Evolutionary conservation across 1,140 invertebrate genomes (phyloP).

Genomic region (Bemisia tabaci): DNA sequence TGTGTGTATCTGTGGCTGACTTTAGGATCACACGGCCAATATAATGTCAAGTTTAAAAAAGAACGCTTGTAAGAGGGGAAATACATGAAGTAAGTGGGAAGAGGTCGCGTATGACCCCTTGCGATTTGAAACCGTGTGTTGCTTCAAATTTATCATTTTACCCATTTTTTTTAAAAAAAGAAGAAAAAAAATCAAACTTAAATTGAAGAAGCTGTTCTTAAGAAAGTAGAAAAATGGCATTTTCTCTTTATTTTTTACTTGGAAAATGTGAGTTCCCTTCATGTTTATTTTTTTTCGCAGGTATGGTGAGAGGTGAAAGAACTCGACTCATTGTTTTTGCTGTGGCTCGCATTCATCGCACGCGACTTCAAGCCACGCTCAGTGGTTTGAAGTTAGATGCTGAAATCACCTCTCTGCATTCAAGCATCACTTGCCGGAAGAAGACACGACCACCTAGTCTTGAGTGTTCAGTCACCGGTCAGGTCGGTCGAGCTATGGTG

Average conservation of each 20-base stretch:
- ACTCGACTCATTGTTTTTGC: slow-evolving; percentile 63
- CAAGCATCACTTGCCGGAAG: slow-evolving; percentile 61
- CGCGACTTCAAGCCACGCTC: slow-evolving; percentile 72
- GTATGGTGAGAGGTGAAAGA: slow-evolving; percentile 35
- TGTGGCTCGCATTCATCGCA: slow-evolving; percentile 75
- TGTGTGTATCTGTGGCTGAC: too few species aligned
- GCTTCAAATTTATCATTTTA: too few species aligned
- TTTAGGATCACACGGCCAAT: too few species aligned
- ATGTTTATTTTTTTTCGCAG: slow-evolving; percentile 26
- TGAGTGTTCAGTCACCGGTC: slow-evolving; percentile 78
- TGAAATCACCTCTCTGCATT: slow-evolving; percentile 71
- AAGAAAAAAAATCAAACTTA: too few species aligned
- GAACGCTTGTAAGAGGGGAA: too few species aligned
- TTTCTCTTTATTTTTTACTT: slow-evolving; percentile 4
- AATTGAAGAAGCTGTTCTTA: too few species aligned
- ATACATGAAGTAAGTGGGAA: too few species aligned
- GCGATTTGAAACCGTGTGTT: too few species aligned
- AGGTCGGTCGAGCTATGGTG: slow-evolving; percentile 83
- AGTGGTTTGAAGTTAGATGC: slow-evolving; percentile 87
- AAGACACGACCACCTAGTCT: slow-evolving; percentile 52
- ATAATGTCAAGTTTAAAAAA: too few species aligned
- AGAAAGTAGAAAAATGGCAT: too few species aligned
- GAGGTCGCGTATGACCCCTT: too few species aligned
- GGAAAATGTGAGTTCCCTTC: not conserved
- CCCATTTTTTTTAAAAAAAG: too few species aligned